Evolutionary conservation across 2,113 vertebrate genomes (phyloP).

Genomic region (Macquaria ambigua): DNA sequence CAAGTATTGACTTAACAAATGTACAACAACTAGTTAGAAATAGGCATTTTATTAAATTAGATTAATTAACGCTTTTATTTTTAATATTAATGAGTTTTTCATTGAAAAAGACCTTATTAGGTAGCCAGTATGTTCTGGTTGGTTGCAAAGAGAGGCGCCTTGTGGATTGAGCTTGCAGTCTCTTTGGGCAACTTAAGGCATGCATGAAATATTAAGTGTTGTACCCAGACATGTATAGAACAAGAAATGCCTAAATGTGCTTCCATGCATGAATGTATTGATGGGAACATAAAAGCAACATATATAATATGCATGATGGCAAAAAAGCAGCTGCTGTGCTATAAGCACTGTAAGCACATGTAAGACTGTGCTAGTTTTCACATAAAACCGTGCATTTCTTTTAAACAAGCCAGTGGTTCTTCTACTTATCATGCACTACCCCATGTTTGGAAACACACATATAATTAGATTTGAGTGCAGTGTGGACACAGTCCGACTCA

Average conservation of each 20-base stretch:
- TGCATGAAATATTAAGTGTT: slow-evolving; percentile 56
- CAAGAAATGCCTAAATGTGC: slow-evolving; percentile 35
- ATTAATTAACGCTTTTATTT: neutral
- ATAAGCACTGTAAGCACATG: neutral
- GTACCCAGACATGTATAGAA: slow-evolving; percentile 19
- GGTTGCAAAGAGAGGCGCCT: slow-evolving; percentile 19
- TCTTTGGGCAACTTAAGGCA: slow-evolving; percentile 30
- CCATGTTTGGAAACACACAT: slow-evolving; percentile 15
- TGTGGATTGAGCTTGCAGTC: slow-evolving; percentile 16
- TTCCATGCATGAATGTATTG: slow-evolving; percentile 39
- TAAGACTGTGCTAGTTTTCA: neutral
- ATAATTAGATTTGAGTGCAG: slow-evolving; percentile 9
- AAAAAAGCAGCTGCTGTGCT: slow-evolving; percentile 29
- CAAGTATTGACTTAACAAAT: neutral
- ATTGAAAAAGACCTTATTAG: neutral
- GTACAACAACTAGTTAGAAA: neutral
- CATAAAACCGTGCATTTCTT: neutral
- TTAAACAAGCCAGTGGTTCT: slow-evolving; percentile 2
- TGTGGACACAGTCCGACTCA: slow-evolving; percentile 7
- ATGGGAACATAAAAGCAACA: slow-evolving; percentile 54
- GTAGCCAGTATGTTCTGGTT: slow-evolving; percentile 1
- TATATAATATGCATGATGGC: slow-evolving; percentile 57
- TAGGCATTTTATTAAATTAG: neutral
- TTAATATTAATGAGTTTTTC: neutral
- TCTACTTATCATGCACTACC: neutral